A percentile compares a stretch with the other conserved stretches of the same genome.
Evolutionary conservation across 2,888 invertebrate species (phyloP).

Genomic region (Drosophila prolongata): DNA sequence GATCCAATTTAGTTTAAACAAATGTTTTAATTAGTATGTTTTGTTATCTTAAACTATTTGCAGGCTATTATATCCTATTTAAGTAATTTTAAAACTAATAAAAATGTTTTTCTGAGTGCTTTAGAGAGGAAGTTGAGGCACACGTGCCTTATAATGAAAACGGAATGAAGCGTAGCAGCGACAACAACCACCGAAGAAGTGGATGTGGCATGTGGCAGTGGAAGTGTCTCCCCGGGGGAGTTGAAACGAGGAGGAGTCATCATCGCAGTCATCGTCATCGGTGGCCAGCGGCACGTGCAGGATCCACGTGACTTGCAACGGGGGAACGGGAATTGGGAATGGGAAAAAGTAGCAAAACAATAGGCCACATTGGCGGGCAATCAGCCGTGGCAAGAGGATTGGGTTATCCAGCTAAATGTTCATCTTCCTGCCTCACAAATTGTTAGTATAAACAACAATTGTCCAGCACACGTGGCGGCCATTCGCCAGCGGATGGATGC

Average conservation of each 20-base stretch:
- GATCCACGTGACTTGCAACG: slow-evolving; percentile 77
- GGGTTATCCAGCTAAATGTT: slow-evolving; percentile 59
- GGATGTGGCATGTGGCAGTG: slow-evolving; percentile 36
- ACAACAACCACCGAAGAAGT: slow-evolving; percentile 17
- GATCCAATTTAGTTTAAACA: too few species aligned
- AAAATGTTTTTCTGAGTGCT: slow-evolving; percentile 6
- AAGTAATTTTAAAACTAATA: neutral
- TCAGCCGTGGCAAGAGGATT: slow-evolving; percentile 57
- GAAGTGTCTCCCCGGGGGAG: slow-evolving; percentile 64
- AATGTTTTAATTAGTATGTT: too few species aligned
- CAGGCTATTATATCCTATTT: too few species aligned
- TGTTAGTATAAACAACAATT: slow-evolving; percentile 83
- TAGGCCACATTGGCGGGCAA: slow-evolving; percentile 65
- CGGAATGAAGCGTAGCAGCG: slow-evolving; percentile 55
- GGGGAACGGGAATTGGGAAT: slow-evolving; percentile 35
- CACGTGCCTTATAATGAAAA: slow-evolving; percentile 74
- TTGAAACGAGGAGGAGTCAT: slow-evolving; percentile 38
- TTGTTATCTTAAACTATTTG: too few species aligned
- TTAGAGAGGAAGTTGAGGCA: slow-evolving; percentile 38
- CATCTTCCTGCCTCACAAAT: slow-evolving; percentile 77
- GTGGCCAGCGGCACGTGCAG: slow-evolving; percentile 56
- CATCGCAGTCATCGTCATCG: slow-evolving; percentile 59
- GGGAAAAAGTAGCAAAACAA: slow-evolving; percentile 65
- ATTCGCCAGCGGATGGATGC: slow-evolving; percentile 47
- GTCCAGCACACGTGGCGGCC: slow-evolving; percentile 78